Base-by-base conservation (phyloP, 2,888 invertebrate species). In the Lepeophtheirus nordmannii region DNA sequence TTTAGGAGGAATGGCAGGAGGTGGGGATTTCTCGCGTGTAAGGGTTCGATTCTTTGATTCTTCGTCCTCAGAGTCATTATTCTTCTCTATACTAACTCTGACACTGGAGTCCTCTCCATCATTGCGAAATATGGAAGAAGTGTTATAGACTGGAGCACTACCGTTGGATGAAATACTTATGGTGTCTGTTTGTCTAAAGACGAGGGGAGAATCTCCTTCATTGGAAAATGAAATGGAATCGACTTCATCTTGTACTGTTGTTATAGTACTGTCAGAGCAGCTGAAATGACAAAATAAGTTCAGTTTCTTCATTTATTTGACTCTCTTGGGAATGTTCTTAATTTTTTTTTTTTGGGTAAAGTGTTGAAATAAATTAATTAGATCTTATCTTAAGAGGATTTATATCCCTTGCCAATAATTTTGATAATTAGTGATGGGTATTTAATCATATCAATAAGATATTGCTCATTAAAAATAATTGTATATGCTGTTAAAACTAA, bases 181-280 rank as follows among this genome's bases (percentile, higher is more conserved):
- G 14, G 20, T 22, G 58, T 58, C 58, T n/a, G 58, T 9, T 58
- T 12, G 58, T 10, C 58, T 2, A 20, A 23, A 20, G 10, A 23
- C 14, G 8, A 17, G 17, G 2, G 5, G n/a, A 5, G 14, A 5
- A 30, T 30, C 30, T 30, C 30, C 30, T 30, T 30, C 30, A 30
- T 30, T 30, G 7, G 30, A 30, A 30, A 30, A 30, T 46, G 53
- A 14, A 5, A 46, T n/a, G 17, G 14, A n/a, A 17, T 46, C 53
- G 8, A 17, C 14, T 14, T 46, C 65, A 10, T 38, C 58, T 59
- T 65, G 65, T n/a, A 58, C 23, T 20, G 65, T 65, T 37, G 58
- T 53, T 17, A 30, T 60, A 12, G 65, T 65, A 20, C 65, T 58
- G 10, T 65, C 65, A 9, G 65, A 65, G 23, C 58, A 65, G 8